Percentiles rank a stretch among this genome's conserved stretches.
These are phyloP conservation scores for Hepsetus odoe DNA, from an alignment of 2,113 vertebrate genomes.

Conservation along the genomic window DNA sequence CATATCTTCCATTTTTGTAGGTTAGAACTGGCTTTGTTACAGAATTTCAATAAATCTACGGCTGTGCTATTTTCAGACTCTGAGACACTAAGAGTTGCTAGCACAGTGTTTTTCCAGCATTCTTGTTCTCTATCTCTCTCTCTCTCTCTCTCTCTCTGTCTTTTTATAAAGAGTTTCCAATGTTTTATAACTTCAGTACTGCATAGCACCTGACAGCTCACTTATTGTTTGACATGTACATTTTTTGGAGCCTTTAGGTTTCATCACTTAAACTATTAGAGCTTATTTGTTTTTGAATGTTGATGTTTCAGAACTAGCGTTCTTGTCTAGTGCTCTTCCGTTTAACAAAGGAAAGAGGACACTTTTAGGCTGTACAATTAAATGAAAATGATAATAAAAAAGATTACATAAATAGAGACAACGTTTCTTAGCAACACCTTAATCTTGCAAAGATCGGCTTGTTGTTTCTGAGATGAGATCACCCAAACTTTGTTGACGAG, in stretches of 20 bases:
- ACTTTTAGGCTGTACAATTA: neutral
- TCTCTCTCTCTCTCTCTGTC: neutral
- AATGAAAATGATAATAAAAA: neutral
- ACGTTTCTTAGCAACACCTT: neutral
- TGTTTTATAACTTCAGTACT: too few species aligned
- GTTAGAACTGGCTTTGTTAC: constrained; percentile 49
- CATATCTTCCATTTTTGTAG: constrained; percentile 51
- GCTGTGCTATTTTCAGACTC: constrained; percentile 47
- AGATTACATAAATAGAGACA: neutral
- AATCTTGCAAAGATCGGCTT: neutral
- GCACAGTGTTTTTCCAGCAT: neutral
- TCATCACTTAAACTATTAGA: neutral
- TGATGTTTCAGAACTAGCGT: neutral
- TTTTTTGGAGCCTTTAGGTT: neutral
- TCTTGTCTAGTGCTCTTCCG: too few species aligned
- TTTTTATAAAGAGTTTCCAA: neutral
- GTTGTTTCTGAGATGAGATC: neutral
- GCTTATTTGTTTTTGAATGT: neutral
- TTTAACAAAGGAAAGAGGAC: too few species aligned
- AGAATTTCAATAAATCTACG: constrained; percentile 52
- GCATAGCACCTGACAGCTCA: neutral
- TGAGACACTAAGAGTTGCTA: constrained; percentile 26
- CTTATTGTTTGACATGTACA: neutral
- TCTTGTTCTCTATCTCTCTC: neutral
- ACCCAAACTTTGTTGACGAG: constrained; percentile 9